Evolutionary conservation across 2,113 vertebrate species (phyloP), one percentile per base, ranked within the genome.

Genomic region (Protobothrops mucrosquamatus): DNA sequence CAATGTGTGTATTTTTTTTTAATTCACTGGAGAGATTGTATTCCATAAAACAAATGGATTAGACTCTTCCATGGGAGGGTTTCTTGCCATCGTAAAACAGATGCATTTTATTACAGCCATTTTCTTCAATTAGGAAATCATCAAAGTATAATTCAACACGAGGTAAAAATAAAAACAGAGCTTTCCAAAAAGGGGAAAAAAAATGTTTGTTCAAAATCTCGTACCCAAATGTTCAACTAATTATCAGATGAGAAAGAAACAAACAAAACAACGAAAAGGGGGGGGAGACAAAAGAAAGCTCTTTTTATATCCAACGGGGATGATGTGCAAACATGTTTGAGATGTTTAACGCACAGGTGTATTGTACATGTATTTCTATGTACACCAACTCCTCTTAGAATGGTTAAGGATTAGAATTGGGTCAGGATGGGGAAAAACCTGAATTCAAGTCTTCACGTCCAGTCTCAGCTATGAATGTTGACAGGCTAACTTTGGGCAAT

Each of bases 151-250:
- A 93, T 91, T 69, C 0, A 90, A 34, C 51, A 0, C 1, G n/a
- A 92, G 0, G 92, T 88, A 81, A 94, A 95, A 94, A 1, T 2
- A 93, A 89, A 94, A 93, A 74, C 5, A 88, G 24, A 61, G 3
- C 0, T 48, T 89, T 92, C 85, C 10, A 26, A 59, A 59, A 46
- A 46, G 46, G 6, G 1, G 1, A 54, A 54, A 54, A 93, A 93
- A 57, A 0, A 4, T 9, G 4, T n/a, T 87, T 89, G 64, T 90
- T 24, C 23, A 91, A 52, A 8, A 88, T 48, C 22, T 48, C 39
- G 1, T 23, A 95, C 61, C 91, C 6, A 92, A 92, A 90, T 9
- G 3, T 0, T 0, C 86, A 34, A 89, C 26, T 29, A 69, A 56
- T 46, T 43, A 4, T 34, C n/a, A 15, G 56, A 46, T 15, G 24